Evolutionary conservation across 2,113 vertebrate species (phyloP), one percentile per base, ranked within the genome.

Genomic region (Nothobranchius kuhntae): DNA sequence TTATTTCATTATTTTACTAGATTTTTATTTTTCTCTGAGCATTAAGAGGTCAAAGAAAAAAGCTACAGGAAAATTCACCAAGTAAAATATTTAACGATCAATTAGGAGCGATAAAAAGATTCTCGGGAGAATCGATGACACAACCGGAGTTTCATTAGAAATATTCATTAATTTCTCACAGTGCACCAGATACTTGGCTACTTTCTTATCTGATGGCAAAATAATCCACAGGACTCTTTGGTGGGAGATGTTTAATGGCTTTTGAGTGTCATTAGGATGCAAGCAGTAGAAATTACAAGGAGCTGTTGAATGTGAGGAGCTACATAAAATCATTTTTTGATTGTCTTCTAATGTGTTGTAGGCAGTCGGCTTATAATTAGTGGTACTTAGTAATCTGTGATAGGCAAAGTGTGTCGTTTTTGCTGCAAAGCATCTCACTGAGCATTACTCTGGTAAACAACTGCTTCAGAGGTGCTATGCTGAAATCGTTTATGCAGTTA

Each of bases 1-100:
- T 91, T 90, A 92, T 91, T 91, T 90, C 84, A 91, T 92, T 91
- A 91, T 91, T 89, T 81, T 86, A 58, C 77, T 10, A 53, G 86
- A 87, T 84, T 87, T 64, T 81, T 73, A 62, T 84, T 76, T 74
- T 65, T 51, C 65, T 68, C 69, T 51, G 40, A 67, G 61, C 61
- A 78, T 72, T 70, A 75, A 76, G 79, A 85, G 78, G 88, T 86
- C 82, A 85, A 53, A 59, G 56, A 62, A 30, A 69, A 87, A 78
- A 75, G 78, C 48, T 74, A 89, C 62, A 57, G 58, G 68, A 85
- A 85, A 81, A 89, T 82, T 78, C 76, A 45, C 67, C n/a, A 38
- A 38, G 57, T 60, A 45, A 78, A 75, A 61, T 6, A 68, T 36
- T 63, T 50, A 44, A 58, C 45, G 68, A 26, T 48, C n/a, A 73